Evolutionary conservation across 1,140 invertebrate species (phyloP).

Genomic region (Gryon sp.): DNA sequence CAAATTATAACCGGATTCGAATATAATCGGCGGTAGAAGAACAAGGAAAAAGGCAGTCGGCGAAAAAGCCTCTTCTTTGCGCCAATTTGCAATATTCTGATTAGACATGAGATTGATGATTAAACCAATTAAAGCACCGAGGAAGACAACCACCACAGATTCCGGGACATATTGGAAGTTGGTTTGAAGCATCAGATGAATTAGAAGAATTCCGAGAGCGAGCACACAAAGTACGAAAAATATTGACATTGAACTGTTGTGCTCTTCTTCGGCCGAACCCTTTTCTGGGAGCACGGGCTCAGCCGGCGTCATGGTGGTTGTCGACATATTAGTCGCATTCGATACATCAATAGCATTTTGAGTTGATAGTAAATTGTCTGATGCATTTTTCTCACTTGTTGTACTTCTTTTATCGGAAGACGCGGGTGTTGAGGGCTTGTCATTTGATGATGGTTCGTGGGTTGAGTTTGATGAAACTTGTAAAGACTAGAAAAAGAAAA

Average conservation of each 20-base stretch:
- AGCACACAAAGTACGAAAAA: constrained; percentile 97
- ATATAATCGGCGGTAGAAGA: constrained; percentile 98
- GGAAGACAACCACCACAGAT: constrained; percentile 97
- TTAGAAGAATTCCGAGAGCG: constrained; percentile 94
- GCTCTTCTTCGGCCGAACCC: constrained; percentile 95
- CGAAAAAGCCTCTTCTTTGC: constrained; percentile 97
- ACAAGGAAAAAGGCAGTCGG: constrained; percentile 98
- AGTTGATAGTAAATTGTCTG: constrained; percentile 17
- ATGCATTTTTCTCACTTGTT: constrained; percentile 20
- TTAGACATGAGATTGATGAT: constrained; percentile 94
- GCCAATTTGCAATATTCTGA: constrained; percentile 94
- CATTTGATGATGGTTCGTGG: neutral
- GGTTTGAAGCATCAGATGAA: constrained; percentile 96
- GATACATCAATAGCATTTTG: constrained; percentile 39
- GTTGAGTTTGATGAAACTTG: no score
- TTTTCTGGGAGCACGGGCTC: constrained; percentile 90
- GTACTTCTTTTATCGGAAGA: constrained; percentile 5
- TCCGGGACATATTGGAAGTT: constrained; percentile 98
- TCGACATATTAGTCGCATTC: constrained; percentile 75
- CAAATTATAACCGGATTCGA: constrained; percentile 99
- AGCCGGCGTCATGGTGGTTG: constrained; percentile 81
- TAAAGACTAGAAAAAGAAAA: no score
- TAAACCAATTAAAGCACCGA: constrained; percentile 95
- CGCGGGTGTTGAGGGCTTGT: neutral
- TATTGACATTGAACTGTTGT: constrained; percentile 97